These are phyloP conservation scores for Eupithecia insigniata DNA, from an alignment of 2,888 invertebrate species.

Conservation along the genomic window DNA sequence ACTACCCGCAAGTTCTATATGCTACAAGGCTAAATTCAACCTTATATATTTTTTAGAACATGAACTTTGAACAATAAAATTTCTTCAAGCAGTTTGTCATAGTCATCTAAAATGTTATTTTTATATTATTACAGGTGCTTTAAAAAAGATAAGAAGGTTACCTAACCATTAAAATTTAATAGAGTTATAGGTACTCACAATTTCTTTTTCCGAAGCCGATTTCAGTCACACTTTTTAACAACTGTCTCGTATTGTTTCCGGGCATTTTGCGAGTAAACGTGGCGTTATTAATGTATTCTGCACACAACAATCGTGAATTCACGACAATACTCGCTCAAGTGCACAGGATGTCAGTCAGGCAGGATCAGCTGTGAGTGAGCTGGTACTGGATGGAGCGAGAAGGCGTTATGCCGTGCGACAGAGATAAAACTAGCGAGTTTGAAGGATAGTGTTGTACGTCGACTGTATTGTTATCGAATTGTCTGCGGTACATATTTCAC, in stretches of 20 bases:
- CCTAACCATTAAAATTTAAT: slow-evolving; percentile 57
- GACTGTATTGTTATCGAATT: slow-evolving; percentile 11
- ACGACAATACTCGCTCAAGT: slow-evolving; percentile 41
- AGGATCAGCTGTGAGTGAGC: slow-evolving; percentile 40
- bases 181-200: slow-evolving; percentile 67
- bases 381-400: slow-evolving; percentile 42
- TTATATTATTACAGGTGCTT: slow-evolving; percentile 24
- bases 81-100: slow-evolving; percentile 8
- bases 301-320: slow-evolving; percentile 42
- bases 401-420: slow-evolving; percentile 25
- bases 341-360: slow-evolving; percentile 29
- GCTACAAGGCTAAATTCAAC: not conserved
- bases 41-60: slow-evolving; percentile 19
- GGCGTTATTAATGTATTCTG: slow-evolving; percentile 42
- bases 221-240: slow-evolving; percentile 70
- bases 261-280: slow-evolving; percentile 62
- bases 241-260: slow-evolving; percentile 63
- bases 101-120: too few species aligned
- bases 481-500: too few species aligned
- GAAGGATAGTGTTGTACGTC: slow-evolving; percentile 29
- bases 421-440: slow-evolving; percentile 32
- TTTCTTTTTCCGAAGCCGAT: slow-evolving; percentile 59
- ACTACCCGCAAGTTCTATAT: not conserved
- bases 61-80: slow-evolving; percentile 31
- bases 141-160: slow-evolving; percentile 48